A percentile compares a stretch with the other conserved stretches of the same genome.
phyloP scores from a whole-genome alignment of 2,797 vertebrate species.

The Linurgus olivaceus region DNA sequence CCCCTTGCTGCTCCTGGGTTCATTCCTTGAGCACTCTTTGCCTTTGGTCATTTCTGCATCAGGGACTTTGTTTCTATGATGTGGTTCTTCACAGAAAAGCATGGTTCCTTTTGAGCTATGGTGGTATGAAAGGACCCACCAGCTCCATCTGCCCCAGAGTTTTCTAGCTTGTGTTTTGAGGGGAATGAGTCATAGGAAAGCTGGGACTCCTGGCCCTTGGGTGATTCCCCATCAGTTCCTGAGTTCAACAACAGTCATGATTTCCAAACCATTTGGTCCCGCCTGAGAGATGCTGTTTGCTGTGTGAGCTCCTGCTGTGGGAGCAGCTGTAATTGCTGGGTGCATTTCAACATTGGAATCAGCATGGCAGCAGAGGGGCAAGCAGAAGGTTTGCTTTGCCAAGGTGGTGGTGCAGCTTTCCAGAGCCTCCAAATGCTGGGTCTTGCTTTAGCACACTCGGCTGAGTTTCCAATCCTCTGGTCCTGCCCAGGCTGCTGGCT shows the following conservation, averaged over 20 bases:
- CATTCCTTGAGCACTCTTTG: background rate
- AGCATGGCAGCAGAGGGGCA: fast-evolving
- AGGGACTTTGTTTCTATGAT: background rate
- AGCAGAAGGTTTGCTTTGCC: background rate
- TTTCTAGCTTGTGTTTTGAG: background rate
- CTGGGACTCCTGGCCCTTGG: background rate
- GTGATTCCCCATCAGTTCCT: background rate
- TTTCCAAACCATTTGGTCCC: background rate
- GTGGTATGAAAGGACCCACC: background rate
- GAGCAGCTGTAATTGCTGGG: background rate
- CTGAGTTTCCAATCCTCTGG: background rate
- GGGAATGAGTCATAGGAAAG: background rate
- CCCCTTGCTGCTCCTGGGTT: background rate
- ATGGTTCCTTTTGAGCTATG: background rate
- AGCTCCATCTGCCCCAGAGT: background rate
- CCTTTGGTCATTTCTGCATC: background rate
- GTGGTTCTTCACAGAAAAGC: background rate
- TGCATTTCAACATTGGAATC: background rate
- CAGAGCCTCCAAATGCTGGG: background rate
- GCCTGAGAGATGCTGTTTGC: background rate
- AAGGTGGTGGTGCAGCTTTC: background rate
- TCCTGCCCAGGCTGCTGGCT: background rate
- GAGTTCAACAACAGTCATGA: background rate
- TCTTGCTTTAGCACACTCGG: background rate
- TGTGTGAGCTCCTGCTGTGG: background rate